Evolutionary conservation across 2,113 vertebrate species (phyloP).

Genomic region (Regulus satrapa): DNA sequence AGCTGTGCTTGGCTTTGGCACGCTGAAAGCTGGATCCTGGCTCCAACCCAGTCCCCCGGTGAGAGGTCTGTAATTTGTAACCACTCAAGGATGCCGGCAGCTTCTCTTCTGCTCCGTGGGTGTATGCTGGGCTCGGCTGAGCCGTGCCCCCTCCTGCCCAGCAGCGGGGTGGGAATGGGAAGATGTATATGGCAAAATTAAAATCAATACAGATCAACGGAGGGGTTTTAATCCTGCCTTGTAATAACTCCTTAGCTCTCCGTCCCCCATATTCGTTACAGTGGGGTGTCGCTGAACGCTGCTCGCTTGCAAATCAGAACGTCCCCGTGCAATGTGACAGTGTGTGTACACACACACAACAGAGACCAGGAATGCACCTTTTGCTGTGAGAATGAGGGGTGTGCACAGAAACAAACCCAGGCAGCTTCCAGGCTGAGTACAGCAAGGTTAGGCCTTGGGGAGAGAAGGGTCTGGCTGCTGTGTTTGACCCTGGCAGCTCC

Average conservation of each 20-base stretch:
- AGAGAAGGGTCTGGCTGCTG: neutral
- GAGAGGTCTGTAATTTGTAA: conserved; percentile 9
- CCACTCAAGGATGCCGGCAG: neutral
- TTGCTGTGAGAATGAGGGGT: neutral
- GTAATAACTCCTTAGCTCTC: neutral
- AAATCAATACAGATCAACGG: neutral
- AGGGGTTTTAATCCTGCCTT: conserved; percentile 11
- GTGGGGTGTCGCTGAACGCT: neutral
- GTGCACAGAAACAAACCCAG: neutral
- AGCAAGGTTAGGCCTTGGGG: neutral
- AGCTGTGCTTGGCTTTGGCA: neutral
- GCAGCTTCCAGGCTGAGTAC: neutral
- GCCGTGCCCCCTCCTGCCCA: neutral
- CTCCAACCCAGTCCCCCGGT: neutral
- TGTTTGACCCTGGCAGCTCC: neutral
- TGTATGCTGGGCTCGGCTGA: fast-evolving
- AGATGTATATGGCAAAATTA: neutral
- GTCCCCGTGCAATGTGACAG: fast-evolving
- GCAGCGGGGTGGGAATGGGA: neutral
- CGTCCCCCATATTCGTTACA: neutral
- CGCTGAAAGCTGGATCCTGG: neutral
- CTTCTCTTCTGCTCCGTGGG: neutral
- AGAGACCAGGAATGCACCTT: neutral
- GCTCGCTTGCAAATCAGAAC: neutral
- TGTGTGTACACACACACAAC: neutral